A percentile compares a stretch with the other conserved stretches of the same genome.
These are phyloP conservation scores for Pipa parva DNA, from an alignment of 2,113 vertebrate species.

Conservation along the genomic window DNA sequence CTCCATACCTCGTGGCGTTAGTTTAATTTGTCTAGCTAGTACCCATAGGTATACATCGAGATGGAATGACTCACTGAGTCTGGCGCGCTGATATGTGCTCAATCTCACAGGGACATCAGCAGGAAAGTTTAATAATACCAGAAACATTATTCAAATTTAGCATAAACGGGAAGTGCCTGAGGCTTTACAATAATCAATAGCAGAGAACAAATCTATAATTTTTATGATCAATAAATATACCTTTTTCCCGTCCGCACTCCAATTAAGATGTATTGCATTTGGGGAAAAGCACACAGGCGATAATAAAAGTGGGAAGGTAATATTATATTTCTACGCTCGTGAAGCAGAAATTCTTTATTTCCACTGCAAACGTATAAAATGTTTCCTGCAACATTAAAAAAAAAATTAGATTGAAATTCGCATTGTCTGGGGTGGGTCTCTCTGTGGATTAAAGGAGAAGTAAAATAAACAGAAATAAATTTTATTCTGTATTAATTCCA, in stretches of 20 bases:
- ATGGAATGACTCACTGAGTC: no score
- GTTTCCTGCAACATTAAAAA: slow-evolving; percentile 15
- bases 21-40: no score
- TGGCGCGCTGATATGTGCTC: no score
- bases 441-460: no score
- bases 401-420: no score
- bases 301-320: slow-evolving; percentile 26
- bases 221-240: slow-evolving; percentile 31
- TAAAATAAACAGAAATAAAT: no score
- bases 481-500: no score
- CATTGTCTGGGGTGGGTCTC: no score
- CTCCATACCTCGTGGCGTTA: no score
- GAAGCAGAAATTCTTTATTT: slow-evolving; percentile 19
- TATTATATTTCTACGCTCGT: slow-evolving; percentile 29
- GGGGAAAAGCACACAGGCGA: background rate
- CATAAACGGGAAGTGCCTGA: background rate
- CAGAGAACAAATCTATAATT: slow-evolving; percentile 34
- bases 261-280: background rate
- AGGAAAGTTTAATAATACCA: background rate
- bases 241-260: background rate
- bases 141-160: background rate
- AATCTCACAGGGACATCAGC: no score
- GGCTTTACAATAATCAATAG: slow-evolving; percentile 8
- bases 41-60: no score
- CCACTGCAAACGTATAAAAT: slow-evolving; percentile 35